Percentiles rank a stretch among this genome's conserved stretches.
These are phyloP conservation scores for Pseudomyrmex dendroicus DNA, from an alignment of 1,140 invertebrate genomes.

Conservation along the genomic window DNA sequence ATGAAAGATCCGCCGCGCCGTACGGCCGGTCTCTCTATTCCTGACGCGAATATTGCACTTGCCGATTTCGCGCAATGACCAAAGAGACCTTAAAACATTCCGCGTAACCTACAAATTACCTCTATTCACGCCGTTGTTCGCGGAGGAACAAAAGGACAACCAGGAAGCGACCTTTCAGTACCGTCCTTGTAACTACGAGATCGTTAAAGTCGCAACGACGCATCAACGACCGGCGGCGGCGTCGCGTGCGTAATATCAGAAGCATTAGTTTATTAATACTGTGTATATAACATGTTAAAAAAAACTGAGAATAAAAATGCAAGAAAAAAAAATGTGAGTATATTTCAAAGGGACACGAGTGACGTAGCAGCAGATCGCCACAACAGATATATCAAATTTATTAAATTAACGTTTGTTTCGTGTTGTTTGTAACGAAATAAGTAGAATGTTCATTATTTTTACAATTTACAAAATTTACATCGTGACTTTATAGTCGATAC, in stretches of 20 bases:
- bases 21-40: background rate
- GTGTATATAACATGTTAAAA: background rate
- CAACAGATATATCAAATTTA: background rate
- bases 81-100: slow-evolving; percentile 12
- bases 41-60: slow-evolving; percentile 2
- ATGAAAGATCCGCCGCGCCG: slow-evolving; percentile 26
- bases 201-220: slow-evolving; percentile 39
- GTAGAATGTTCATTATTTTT: background rate
- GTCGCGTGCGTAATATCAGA: slow-evolving; percentile 6
- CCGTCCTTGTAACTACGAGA: slow-evolving; percentile 41
- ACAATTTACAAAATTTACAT: background rate
- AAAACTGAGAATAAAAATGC: background rate
- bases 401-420: background rate
- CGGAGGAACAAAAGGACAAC: slow-evolving; percentile 32
- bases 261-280: background rate
- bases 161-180: slow-evolving; percentile 40
- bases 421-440: background rate
- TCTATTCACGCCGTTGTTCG: background rate
- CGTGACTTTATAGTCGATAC: background rate
- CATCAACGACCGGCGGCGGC: background rate
- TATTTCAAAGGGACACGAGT: no score
- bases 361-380: no score
- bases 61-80: slow-evolving; percentile 14
- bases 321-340: no score
- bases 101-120: slow-evolving; percentile 27